Evolutionary conservation across 2,888 invertebrate species (phyloP).

Genomic region (Leucophora obtusa): DNA sequence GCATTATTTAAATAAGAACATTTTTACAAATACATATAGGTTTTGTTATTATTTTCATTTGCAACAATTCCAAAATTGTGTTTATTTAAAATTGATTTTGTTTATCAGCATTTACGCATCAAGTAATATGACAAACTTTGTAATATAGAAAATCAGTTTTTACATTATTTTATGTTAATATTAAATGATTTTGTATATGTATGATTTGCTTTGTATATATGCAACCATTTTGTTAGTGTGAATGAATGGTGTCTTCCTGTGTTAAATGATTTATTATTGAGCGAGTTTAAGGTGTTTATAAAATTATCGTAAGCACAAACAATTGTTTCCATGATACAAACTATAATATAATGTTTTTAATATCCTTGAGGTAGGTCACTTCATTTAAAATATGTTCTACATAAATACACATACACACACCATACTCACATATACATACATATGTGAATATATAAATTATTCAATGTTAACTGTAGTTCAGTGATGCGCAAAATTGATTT

Average conservation of each 20-base stretch:
- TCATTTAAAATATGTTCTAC: slow-evolving; percentile 1
- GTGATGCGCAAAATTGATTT: no score
- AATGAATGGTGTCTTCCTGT: background rate
- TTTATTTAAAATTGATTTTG: background rate
- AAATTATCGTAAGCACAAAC: slow-evolving; percentile 31
- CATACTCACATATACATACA: background rate
- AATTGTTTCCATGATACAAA: slow-evolving; percentile 34
- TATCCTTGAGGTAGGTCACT: slow-evolving; percentile 63
- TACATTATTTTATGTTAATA: background rate
- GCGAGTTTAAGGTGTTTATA: slow-evolving; percentile 24
- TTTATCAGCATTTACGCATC: no score
- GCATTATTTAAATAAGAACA: no score
- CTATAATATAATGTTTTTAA: slow-evolving; percentile 32
- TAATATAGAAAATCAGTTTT: background rate
- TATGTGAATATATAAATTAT: slow-evolving; percentile 2
- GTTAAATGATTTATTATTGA: slow-evolving; percentile 30
- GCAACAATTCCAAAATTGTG: no score
- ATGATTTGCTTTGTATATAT: no score
- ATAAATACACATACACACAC: background rate
- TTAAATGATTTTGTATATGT: background rate
- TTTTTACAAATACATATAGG: no score
- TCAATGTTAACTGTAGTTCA: slow-evolving; percentile 32
- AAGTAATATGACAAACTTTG: background rate
- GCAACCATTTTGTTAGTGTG: no score
- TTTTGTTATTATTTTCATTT: no score